These are phyloP conservation scores for Eristalinus aeneus DNA, from an alignment of 2,888 invertebrate genomes.

Conservation along the genomic window DNA sequence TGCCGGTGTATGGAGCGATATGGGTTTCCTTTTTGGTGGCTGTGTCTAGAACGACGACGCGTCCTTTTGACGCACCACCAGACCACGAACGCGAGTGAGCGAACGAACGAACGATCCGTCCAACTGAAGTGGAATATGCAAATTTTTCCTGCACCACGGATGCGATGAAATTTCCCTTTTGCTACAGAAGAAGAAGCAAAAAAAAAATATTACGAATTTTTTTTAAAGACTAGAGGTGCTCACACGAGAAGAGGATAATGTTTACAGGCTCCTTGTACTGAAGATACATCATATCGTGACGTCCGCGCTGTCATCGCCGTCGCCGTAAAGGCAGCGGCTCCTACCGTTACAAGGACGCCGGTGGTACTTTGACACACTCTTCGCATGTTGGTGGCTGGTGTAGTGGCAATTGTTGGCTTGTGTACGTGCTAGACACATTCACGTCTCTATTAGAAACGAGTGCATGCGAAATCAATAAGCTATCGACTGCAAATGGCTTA, in stretches of 20 bases:
- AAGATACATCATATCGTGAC: conserved; percentile 53
- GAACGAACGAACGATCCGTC: background rate
- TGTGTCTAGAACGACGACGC: conserved; percentile 14
- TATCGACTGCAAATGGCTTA: conserved; percentile 41
- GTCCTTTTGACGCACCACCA: conserved; percentile 58
- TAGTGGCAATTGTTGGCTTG: conserved; percentile 40
- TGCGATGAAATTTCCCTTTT: background rate
- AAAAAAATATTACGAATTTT: background rate
- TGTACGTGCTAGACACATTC: conserved; percentile 12
- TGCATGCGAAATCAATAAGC: conserved; percentile 28
- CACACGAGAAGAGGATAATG: conserved; percentile 31
- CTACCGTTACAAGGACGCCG: conserved; percentile 22
- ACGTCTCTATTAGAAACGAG: conserved; percentile 23
- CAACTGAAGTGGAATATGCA: conserved; percentile 25
- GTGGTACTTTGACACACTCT: conserved; percentile 51
- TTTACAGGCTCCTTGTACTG: conserved; percentile 44
- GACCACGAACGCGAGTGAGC: conserved; percentile 41
- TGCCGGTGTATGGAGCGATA: background rate
- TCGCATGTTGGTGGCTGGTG: conserved; percentile 14
- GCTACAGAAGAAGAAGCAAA: background rate
- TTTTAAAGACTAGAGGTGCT: conserved; percentile 4
- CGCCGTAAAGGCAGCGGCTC: background rate
- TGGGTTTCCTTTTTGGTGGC: conserved; percentile 11
- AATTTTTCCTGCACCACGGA: conserved; percentile 19
- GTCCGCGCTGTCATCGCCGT: conserved; percentile 3